phyloP scores from a whole-genome alignment of 2,797 vertebrate species.

The Urosaurus nigricauda region DNA sequence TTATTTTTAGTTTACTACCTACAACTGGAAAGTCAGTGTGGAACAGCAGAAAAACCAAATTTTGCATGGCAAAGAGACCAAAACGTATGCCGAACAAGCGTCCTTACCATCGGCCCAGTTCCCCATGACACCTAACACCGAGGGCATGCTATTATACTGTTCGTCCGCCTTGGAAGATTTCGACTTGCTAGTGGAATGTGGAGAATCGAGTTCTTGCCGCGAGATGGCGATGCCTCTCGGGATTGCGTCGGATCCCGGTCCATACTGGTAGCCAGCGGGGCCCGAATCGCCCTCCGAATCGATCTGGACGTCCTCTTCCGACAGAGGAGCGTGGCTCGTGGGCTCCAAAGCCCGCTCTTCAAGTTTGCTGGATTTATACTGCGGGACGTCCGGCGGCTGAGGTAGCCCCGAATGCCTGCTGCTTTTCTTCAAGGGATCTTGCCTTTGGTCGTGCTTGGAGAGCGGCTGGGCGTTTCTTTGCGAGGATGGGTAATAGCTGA shows the following conservation, averaged over 20 bases:
- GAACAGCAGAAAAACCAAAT: not conserved
- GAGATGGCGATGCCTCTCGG: conserved; percentile 71
- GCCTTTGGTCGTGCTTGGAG: conserved; percentile 77
- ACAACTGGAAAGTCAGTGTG: too few relatives aligned
- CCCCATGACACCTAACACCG: conserved; percentile 85
- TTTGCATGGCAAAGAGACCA: not conserved
- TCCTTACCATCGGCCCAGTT: conserved; percentile 88
- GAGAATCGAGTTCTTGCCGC: conserved; percentile 53
- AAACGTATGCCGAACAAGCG: not conserved
- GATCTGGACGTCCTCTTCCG: conserved; percentile 75
- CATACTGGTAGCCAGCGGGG: conserved; percentile 65
- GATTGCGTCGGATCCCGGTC: conserved; percentile 73
- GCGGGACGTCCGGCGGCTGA: conserved; percentile 70
- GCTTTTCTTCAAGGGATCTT: conserved; percentile 76
- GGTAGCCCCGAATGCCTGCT: conserved; percentile 73
- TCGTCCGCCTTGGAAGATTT: conserved; percentile 87
- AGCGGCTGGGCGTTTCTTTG: conserved; percentile 72
- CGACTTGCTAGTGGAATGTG: conserved; percentile 67
- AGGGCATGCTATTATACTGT: conserved; percentile 83
- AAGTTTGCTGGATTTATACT: conserved; percentile 75
- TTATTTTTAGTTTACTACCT: not conserved
- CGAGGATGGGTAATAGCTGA: conserved; percentile 75
- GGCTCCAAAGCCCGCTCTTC: conserved; percentile 72
- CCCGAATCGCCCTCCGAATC: conserved; percentile 69
- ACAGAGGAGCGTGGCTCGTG: not conserved